These are phyloP conservation scores for Bufo bufo DNA, from an alignment of 2,113 vertebrate genomes.

Conservation along the genomic window DNA sequence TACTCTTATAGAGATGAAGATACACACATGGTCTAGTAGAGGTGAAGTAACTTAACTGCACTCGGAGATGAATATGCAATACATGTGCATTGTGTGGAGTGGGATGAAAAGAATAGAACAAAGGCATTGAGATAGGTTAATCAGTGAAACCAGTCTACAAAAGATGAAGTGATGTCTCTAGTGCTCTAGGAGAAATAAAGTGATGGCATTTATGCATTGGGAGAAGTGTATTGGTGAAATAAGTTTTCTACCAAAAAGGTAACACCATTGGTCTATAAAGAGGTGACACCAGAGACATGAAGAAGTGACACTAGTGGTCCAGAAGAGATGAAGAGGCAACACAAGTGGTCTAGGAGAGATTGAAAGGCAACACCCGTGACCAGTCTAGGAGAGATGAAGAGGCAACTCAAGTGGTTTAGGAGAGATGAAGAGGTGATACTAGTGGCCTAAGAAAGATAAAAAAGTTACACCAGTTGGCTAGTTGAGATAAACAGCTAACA, in stretches of 20 bases:
- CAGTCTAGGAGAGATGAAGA: not conserved
- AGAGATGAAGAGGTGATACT: not conserved
- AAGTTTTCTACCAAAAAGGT: no score
- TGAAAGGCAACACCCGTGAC: not conserved
- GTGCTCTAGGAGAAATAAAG: not conserved
- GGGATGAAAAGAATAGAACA: not conserved
- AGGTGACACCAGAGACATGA: not conserved
- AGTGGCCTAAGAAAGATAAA: not conserved
- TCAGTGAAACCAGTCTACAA: not conserved
- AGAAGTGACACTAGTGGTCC: not conserved
- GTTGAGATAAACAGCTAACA: not conserved
- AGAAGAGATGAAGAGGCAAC: not conserved
- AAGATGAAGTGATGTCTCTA: not conserved
- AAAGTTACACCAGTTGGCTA: not conserved
- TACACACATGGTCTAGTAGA: not conserved
- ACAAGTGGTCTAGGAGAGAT: not conserved
- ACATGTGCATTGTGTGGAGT: no score
- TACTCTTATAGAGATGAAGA: not conserved
- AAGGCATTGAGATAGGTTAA: not conserved
- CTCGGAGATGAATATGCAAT: not conserved
- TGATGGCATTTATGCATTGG: not conserved
- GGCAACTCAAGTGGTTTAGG: not conserved
- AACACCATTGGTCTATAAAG: no score
- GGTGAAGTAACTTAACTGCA: not conserved
- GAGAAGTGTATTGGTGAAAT: not conserved